Evolutionary conservation across 2,888 invertebrate genomes (phyloP), one percentile per base, ranked within the genome.

Genomic region (Ormyrus nitidulus): DNA sequence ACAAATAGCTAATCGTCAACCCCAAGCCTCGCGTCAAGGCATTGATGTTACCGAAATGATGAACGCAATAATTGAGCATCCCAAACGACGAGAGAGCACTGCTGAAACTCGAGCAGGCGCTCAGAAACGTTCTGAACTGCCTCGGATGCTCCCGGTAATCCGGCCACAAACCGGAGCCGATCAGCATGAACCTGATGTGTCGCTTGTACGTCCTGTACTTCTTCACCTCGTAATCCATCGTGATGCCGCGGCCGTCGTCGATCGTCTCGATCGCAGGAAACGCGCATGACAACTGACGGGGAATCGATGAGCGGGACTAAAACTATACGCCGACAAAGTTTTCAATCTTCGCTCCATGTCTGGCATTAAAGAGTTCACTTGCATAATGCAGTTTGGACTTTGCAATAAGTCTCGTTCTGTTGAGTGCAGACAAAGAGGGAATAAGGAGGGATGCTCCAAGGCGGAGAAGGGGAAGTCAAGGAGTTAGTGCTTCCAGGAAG

Each of bases 11-110:
- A n/a, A 80, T 69, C 10, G 46, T 9, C n/a, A 72, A 59, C 48
- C 81, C 76, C 51, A 83, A 61, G 13, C 76, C 73, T 68, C 68
- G 81, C 5, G 62, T 62, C 9, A 77, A 10, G 4, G 70, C 13
- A 51, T 61, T 77, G 9, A 77, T 77, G n/a, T 77, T 62, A 8
- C 69, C 56, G 4, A 53, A 7, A 54, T 77, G 11, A 34, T 66
- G 64, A 34, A 66, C 4, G 66, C 75, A 75, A 51, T 59, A 75
- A 19, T n/a, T 56, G 3, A 49, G 6, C 2, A 66, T 56, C 2
- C 69, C 69, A 44, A 10, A 58, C 4, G 49, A 48, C 5, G 44
- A 48, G 9, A 49, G 13, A 11, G n/a, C 58, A 6, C n/a, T 58
- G 8, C 13, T 49, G 4, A 53, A 58, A n/a, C 11, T 13, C 10